Conservation (phyloP, 2,797 vertebrate species). For the Philypnodon macrostomus region DNA sequence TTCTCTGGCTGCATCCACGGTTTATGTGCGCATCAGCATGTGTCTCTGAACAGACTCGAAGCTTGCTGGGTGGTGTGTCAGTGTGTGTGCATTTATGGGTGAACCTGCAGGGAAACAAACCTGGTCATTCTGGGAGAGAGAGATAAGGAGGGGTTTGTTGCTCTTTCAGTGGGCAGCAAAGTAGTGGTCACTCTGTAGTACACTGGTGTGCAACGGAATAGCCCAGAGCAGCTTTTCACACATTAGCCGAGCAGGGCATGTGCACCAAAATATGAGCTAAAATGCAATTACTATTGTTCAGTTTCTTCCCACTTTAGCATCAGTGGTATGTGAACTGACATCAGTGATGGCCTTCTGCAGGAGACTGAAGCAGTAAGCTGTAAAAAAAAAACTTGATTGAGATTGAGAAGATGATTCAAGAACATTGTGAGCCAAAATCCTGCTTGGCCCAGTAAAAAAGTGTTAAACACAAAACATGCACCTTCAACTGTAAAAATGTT, state of each 20-base stretch:
- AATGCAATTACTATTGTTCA: constrained; percentile 13
- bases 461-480: no score
- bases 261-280: constrained; percentile 1
- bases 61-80: constrained; percentile 46
- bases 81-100: constrained; percentile 26
- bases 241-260: constrained; percentile 24
- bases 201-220: constrained; percentile 29
- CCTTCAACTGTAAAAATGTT: no score
- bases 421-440: no score
- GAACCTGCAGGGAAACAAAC: constrained; percentile 62
- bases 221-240: constrained; percentile 45
- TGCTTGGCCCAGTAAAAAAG: no score
- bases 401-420: no score
- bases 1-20: constrained; percentile 27
- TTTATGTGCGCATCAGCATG: constrained; percentile 51
- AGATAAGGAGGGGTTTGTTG: constrained; percentile 66
- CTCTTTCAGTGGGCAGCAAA: constrained; percentile 57
- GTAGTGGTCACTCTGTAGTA: constrained; percentile 43
- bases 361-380: no score
- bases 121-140: constrained; percentile 62
- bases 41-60: constrained; percentile 39
- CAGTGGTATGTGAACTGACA: not conserved
- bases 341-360: no score
- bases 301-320: constrained; percentile 11
- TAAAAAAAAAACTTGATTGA: no score